Conservation (phyloP, 2,888 invertebrate genomes). For the Tanypteryx hageni region DNA sequence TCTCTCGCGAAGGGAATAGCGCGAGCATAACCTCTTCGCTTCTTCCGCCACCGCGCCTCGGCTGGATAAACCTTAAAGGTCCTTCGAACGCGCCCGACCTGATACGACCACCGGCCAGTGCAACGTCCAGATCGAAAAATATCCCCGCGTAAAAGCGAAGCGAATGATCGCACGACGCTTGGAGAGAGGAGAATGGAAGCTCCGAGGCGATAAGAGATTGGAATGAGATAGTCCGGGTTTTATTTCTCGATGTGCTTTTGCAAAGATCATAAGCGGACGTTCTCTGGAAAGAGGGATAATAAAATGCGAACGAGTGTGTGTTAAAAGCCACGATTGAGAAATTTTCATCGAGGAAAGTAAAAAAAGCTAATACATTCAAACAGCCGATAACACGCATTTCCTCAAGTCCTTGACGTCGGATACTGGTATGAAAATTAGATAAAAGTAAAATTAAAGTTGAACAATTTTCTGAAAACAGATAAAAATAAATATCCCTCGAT, state of each 20-base stretch:
- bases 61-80: conserved; percentile 49
- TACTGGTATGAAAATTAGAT: too few relatives aligned
- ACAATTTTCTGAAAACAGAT: too few relatives aligned
- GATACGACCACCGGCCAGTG: background rate
- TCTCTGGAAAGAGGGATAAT: background rate
- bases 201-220: conserved; percentile 5
- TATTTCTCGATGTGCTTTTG: background rate
- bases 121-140: background rate
- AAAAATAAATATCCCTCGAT: too few relatives aligned
- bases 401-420: too few relatives aligned
- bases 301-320: background rate
- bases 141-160: background rate
- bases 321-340: background rate
- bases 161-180: background rate
- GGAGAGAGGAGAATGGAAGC: background rate
- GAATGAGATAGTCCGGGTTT: background rate
- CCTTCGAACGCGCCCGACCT: background rate
- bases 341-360: background rate
- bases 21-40: background rate
- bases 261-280: background rate
- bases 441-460: too few relatives aligned
- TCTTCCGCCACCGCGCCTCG: conserved; percentile 20
- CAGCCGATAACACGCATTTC: too few relatives aligned
- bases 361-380: too few relatives aligned
- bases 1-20: background rate